Percentiles rank a stretch among this genome's conserved stretches.
These are phyloP conservation scores for Alosa alosa DNA, from an alignment of 2,113 vertebrate species.

Conservation along the genomic window DNA sequence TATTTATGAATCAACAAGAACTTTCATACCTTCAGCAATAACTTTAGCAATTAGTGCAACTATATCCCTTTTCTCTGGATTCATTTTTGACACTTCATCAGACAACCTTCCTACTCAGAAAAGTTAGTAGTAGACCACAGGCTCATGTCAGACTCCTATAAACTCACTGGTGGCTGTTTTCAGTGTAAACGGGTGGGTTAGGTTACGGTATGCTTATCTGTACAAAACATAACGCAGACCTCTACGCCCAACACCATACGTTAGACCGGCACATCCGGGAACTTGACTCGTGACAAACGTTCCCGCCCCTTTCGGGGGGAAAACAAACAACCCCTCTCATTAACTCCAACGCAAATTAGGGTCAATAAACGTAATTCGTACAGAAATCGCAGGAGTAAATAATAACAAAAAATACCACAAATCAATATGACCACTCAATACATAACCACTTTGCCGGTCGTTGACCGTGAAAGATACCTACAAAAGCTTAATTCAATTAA, in stretches of 20 bases:
- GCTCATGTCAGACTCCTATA: background rate
- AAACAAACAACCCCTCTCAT: no score
- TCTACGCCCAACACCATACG: slow-evolving; percentile 38
- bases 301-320: no score
- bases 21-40: slow-evolving; percentile 72
- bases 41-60: slow-evolving; percentile 68
- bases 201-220: slow-evolving; percentile 65
- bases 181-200: slow-evolving; percentile 56
- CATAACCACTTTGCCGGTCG: no score
- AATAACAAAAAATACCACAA: no score
- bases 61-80: slow-evolving; percentile 61
- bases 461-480: no score
- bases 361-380: no score
- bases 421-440: no score
- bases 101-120: background rate
- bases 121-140: slow-evolving; percentile 7
- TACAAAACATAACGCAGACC: slow-evolving; percentile 54
- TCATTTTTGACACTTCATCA: slow-evolving; percentile 56
- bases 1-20: background rate
- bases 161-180: slow-evolving; percentile 52
- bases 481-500: no score
- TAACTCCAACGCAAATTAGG: no score
- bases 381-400: no score
- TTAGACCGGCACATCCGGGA: no score
- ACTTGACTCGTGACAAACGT: no score